These are phyloP conservation scores for Nomada flava DNA, from an alignment of 2,888 invertebrate genomes.

Conservation along the genomic window DNA sequence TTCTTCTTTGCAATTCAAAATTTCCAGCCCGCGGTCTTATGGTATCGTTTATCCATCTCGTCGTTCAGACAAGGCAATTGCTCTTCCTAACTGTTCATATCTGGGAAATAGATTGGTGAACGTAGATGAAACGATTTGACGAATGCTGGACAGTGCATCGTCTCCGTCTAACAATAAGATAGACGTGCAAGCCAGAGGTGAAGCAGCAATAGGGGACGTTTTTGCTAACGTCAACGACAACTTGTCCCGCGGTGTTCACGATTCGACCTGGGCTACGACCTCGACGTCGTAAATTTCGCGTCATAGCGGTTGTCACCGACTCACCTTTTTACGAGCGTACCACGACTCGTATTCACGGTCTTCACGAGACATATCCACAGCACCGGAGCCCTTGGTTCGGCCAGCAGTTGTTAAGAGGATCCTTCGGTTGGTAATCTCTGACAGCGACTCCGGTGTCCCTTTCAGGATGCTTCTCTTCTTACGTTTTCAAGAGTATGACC, in stretches of 20 bases:
- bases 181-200: constrained; percentile 40
- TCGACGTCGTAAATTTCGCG: constrained; percentile 79
- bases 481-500: constrained; percentile 41
- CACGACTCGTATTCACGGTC: constrained; percentile 69
- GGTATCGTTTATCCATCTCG: background rate
- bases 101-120: constrained; percentile 19
- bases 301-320: constrained; percentile 80
- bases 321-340: constrained; percentile 78
- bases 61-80: constrained; percentile 13
- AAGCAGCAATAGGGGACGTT: constrained; percentile 54
- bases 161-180: constrained; percentile 43
- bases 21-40: background rate
- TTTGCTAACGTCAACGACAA: constrained; percentile 73
- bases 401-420: constrained; percentile 65
- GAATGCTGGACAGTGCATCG: constrained; percentile 15
- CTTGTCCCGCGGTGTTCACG: constrained; percentile 79
- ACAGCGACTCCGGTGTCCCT: constrained; percentile 50
- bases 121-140: constrained; percentile 17
- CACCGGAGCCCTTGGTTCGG: constrained; percentile 51
- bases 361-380: constrained; percentile 62
- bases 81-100: constrained; percentile 18
- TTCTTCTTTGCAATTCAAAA: constrained; percentile 23
- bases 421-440: constrained; percentile 59
- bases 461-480: constrained; percentile 55
- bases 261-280: constrained; percentile 79